Base-by-base conservation (phyloP, 92 coral and sea anemone genomes). In the Phenganax stokvisi region DNA sequence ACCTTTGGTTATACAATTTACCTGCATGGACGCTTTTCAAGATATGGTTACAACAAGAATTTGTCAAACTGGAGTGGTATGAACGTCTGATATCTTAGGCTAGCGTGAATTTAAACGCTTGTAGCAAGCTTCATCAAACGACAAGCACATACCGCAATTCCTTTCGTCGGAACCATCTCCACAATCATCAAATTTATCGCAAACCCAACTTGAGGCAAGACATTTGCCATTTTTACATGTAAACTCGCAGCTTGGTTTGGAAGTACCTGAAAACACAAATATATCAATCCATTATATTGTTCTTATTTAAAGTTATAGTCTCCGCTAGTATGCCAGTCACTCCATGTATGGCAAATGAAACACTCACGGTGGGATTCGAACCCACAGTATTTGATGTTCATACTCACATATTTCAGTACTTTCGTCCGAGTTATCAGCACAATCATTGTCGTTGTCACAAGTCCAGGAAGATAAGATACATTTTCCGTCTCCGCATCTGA, bases 101-200 rank as follows among this genome's bases (percentile, higher is more conserved):
- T 37, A 5, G 47, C 67, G 13, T 8, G 17, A 57, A 57, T 8
- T 11, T 57, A 11, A 11, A 57, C 12, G 7, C 15, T 57, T 11
- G 17, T 11, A 57, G 17, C 15, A 57, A 57, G 63, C 17, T 12
- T 11, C 17, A n/a, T n/a, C 12, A 57, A 11, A 8, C 67, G 8
- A 61, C 30, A 73, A 51, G 9, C 0, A 79, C 83, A 10, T 62
- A 79, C 83, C 83, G 51, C 83, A 79, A 16, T 64, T 63, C 52
- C 9, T 84, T 66, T 94, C 98, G 69, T 94, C 98, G 56, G 94
- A 91, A n/a, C 72, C 66, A 85, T 94, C 98, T 51, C 84, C 90
- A 79, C 98, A 94, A 25, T 94, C 98, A 74, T 94, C 87, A 31
- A 79, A 70, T 0, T 81, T 84, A 60, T 94, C 98, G 82, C 98